Evolutionary conservation across 2,888 invertebrate species (phyloP), one percentile per base, ranked within the genome.

Genomic region (Nyleta sp.): DNA sequence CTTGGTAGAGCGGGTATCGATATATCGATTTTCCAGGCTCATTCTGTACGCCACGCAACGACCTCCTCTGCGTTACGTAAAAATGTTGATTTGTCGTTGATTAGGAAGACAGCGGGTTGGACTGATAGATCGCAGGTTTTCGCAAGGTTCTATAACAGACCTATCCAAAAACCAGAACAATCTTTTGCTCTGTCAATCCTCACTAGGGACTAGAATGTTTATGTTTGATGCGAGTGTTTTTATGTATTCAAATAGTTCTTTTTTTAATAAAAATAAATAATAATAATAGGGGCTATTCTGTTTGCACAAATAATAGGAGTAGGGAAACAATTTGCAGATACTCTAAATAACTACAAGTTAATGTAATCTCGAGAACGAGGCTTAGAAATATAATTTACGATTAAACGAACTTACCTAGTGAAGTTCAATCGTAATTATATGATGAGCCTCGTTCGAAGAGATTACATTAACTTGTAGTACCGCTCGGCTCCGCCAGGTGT

Each of bases 291-390:
- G n/a, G n/a, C n/a, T n/a, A n/a, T n/a, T n/a, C 6, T 35, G 35
- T 35, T 2, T 35, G 35, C 2, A 20, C 20, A 44, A 44, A 44
- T 3, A 28, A 6, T 28, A 48, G 24, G n/a, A 22, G 24, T 48
- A n/a, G 15, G 24, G 18, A 31, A 42, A 40, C 40, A 59, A 55
- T 28, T 55, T 20, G 20, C 11, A 33, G 17, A 33, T 24, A 38
- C 48, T 46, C 62, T 62, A 13, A 62, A 62, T 20, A 62, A 46
- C 62, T 62, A 62, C 62, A 22, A 55, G 55, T 55, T n/a, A 8
- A 22, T 10, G 35, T 59, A 59, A 59, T 59, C 44, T 59, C 28
- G 44, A 44, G 44, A 59, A 59, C 59, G 15, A 57, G 55, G 40
- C 28, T 20, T 17, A 20, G 20, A 57, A 22, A 40, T 57, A 57